Evolutionary conservation across 2,888 invertebrate species (phyloP), one percentile per base, ranked within the genome.

Genomic region (Chrysolina haemoptera): DNA sequence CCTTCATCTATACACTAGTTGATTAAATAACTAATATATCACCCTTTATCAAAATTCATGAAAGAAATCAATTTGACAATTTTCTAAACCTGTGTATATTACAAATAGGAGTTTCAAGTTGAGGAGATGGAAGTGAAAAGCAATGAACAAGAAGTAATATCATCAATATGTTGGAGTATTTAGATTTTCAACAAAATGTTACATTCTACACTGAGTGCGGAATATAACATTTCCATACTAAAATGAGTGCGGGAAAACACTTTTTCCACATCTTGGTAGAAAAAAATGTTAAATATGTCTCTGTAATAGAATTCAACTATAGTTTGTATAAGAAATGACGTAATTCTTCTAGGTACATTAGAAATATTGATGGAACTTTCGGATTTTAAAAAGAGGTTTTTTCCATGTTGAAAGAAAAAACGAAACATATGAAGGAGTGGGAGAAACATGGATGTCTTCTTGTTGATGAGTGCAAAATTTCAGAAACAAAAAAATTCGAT

Each of bases 391-490:
- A 64, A 64, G 43, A 43, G 14, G 46, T 41, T 41, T 64, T 64
- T 46, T 41, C 41, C 14, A 8, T 64, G 43, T 20, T 64, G 41
- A 64, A 64, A 18, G 46, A 64, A 64, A 64, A 64, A 43, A 18
- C 41, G 8, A 43, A 64, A 41, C 43, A 43, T 41, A 18, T 64
- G 16, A 20, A 43, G 14, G 64, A 64, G 16, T 43, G 18, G 10
- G 41, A 64, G 20, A 64, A 20, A 46, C 64, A 64, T 18, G 64
- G 64, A 41, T 64, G 64, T 41, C 22, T 73, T 16, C 48, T 76
- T 40, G 65, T 76, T 14, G 76, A 76, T 66, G 70, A 76, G 48
- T 70, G 70, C 59, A 76, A 73, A 50, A 27, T 73, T 20, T 63
- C 63, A 35, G 20, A 64, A 48, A 65, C 63, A 14, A 20, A 66